Evolutionary conservation across 2,113 vertebrate genomes (phyloP).

Genomic region (Halichoeres trimaculatus): DNA sequence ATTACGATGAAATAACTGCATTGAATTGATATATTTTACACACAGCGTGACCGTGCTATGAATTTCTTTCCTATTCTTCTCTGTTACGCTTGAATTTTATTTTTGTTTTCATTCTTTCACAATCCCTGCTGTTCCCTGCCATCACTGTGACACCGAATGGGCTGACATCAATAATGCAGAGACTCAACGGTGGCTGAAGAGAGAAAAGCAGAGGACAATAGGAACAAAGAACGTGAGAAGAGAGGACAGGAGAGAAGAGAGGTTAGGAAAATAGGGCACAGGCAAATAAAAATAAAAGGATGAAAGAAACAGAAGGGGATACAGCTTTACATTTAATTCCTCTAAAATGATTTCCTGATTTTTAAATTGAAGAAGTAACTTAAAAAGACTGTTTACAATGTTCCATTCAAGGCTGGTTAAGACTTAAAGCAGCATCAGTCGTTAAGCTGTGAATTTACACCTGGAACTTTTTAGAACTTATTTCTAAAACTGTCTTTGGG

Average conservation of each 20-base stretch:
- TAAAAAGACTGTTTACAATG: no score
- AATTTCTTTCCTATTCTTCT: background rate
- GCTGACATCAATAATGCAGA: slow-evolving; percentile 54
- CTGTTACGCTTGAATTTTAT: background rate
- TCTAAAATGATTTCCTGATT: slow-evolving; percentile 12
- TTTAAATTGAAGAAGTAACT: slow-evolving; percentile 1
- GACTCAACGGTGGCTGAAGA: slow-evolving; percentile 37
- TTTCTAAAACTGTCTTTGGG: no score
- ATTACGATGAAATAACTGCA: background rate
- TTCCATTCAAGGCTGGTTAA: no score
- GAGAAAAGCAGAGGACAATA: background rate
- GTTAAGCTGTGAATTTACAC: no score
- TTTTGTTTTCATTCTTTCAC: slow-evolving; percentile 13
- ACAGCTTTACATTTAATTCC: background rate
- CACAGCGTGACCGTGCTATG: background rate
- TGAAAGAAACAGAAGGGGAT: background rate
- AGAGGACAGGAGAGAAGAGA: slow-evolving; percentile 7
- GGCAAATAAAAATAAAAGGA: slow-evolving; percentile 2
- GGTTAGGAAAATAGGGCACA: slow-evolving; percentile 15
- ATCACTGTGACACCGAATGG: slow-evolving; percentile 40
- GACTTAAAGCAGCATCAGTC: no score
- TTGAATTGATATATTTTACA: background rate
- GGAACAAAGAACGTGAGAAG: no score
- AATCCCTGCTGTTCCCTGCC: slow-evolving; percentile 17
- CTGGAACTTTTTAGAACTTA: no score